phyloP scores from a whole-genome alignment of 2,113 vertebrate genomes.

The Zingel zingel region DNA sequence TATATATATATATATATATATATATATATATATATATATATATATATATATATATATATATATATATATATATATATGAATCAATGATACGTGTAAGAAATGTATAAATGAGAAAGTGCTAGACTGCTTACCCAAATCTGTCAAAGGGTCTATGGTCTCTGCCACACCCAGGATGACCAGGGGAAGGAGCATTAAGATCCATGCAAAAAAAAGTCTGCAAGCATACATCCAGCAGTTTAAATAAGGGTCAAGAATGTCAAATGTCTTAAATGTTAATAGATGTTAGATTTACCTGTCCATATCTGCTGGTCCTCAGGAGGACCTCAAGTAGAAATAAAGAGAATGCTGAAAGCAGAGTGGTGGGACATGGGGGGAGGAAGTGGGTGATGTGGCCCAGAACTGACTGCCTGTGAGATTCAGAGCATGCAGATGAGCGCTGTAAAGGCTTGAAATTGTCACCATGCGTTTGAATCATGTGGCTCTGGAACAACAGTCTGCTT shows the following conservation, averaged over 20 bases:
- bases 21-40: not conserved
- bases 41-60: not conserved
- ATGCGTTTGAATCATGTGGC: slow-evolving; percentile 74
- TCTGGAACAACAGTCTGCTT: slow-evolving; percentile 44
- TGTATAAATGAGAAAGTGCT: not conserved
- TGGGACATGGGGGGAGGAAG: not conserved
- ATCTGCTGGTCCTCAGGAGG: slow-evolving; percentile 44
- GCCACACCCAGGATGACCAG: slow-evolving; percentile 46
- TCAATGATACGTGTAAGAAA: not conserved
- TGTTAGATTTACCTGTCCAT: slow-evolving; percentile 73
- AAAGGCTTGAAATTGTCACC: slow-evolving; percentile 75
- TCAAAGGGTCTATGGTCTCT: slow-evolving; percentile 36
- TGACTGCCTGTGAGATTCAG: slow-evolving; percentile 21
- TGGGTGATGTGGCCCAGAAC: not conserved
- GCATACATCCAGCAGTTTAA: slow-evolving; percentile 5
- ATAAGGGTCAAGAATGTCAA: not conserved
- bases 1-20: not conserved
- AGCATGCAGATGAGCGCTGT: not conserved
- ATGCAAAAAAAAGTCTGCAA: slow-evolving; percentile 39
- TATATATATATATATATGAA: not conserved
- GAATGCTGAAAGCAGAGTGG: not conserved
- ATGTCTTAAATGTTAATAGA: not conserved
- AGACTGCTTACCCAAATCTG: slow-evolving; percentile 66
- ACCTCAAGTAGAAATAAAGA: slow-evolving; percentile 11
- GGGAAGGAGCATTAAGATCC: slow-evolving; percentile 42